Evolutionary conservation across 2,797 vertebrate species (phyloP), one percentile per base, ranked within the genome.

Genomic region (Bucorvus abyssinicus): DNA sequence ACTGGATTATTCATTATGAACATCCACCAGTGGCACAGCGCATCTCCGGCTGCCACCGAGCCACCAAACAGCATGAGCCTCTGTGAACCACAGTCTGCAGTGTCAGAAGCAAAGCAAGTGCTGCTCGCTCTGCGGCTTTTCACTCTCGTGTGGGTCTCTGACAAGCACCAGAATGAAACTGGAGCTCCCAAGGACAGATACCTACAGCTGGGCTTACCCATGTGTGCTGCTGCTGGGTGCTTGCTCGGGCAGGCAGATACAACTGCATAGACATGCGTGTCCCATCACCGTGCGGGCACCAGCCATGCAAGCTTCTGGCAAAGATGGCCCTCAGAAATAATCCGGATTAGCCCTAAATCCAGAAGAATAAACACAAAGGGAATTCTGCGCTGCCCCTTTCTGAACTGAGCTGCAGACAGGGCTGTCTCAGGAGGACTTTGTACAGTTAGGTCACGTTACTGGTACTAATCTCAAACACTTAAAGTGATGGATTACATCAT

Each of bases 1-100:
- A 92, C 52, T 67, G 91, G 94, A 91, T 93, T 90, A 92, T 95
- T 91, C 93, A 93, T 94, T 95, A 96, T 80, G 96, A 95, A 87
- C 91, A 92, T 87, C 95, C 68, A 80, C 68, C 78, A 76, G 88
- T 27, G 64, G 81, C 52, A 88, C 10, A 67, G 91, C 13, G 70
- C 71, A 93, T 82, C 86, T 67, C 65, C 12, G 83, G 67, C 86
- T 95, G 94, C 84, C 87, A 56, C 70, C 53, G 67, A 81, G 86
- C 77, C 63, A 56, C 76, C 0, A 0, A 92, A 12, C 70, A 87
- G 94, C 5, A 2, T 83, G 56, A 68, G 71, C 53, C 84, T 74
- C 93, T 74, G 73, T 26, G 63, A 96, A 59, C 89, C 50, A 53
- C 91, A 64, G 71, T 34, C 93, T 83, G 30, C 52, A 57, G 40